Evolutionary conservation across 2,888 invertebrate species (phyloP).

Genomic region (Hesperia comma): DNA sequence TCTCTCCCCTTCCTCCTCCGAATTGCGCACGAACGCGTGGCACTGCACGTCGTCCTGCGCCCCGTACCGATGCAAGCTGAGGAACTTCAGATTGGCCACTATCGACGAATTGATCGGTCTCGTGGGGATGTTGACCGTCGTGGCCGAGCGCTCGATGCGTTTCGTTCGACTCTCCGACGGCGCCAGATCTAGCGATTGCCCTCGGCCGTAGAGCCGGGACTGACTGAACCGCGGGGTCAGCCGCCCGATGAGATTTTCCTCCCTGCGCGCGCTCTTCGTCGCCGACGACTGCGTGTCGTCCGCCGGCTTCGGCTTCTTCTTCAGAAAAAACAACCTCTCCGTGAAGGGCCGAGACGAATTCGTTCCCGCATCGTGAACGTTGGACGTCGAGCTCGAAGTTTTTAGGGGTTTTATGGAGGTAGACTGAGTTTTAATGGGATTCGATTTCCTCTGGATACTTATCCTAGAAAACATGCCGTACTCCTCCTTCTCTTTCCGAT

Average conservation of each 20-base stretch:
- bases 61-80: slow-evolving; percentile 77
- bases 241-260: slow-evolving; percentile 74
- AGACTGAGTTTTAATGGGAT: slow-evolving; percentile 70
- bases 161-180: slow-evolving; percentile 55
- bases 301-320: slow-evolving; percentile 70
- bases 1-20: slow-evolving; percentile 45
- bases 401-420: slow-evolving; percentile 64
- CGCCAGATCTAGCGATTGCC: slow-evolving; percentile 73
- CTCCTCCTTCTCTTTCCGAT: slow-evolving; percentile 51
- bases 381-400: slow-evolving; percentile 75
- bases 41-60: slow-evolving; percentile 62
- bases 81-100: slow-evolving; percentile 73
- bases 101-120: slow-evolving; percentile 71
- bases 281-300: slow-evolving; percentile 53
- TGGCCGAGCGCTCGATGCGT: slow-evolving; percentile 75
- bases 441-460: slow-evolving; percentile 76
- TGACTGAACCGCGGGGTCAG: slow-evolving; percentile 77
- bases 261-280: slow-evolving; percentile 57
- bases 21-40: slow-evolving; percentile 52
- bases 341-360: slow-evolving; percentile 65
- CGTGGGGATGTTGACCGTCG: slow-evolving; percentile 68
- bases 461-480: slow-evolving; percentile 69
- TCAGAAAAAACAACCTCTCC: slow-evolving; percentile 75
- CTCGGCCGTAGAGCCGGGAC: slow-evolving; percentile 71
- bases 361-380: slow-evolving; percentile 71